Evolutionary conservation across 2,113 vertebrate genomes (phyloP), one percentile per base, ranked within the genome.

Genomic region (Zosterops borbonicus): DNA sequence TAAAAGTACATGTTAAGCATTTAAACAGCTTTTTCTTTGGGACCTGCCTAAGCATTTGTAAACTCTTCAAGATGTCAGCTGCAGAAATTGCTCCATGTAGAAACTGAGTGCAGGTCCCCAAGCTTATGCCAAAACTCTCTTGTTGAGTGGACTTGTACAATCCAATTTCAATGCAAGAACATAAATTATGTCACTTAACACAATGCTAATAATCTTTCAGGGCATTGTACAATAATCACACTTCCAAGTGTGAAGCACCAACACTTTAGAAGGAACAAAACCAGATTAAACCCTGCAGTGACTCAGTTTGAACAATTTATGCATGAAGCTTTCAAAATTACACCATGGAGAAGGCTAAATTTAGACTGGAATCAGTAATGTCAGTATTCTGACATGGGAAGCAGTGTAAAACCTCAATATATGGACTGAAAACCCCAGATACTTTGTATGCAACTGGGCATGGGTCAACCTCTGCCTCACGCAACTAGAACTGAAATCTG

Each of bases 11-110:
- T 0, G 18, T 69, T 83, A 92, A 83, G 74, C 79, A 95, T 95
- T 94, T 95, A 77, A 96, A 90, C 59, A 70, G 90, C 60, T 92
- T 94, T 90, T 92, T 92, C 88, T 83, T 86, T 52, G n/a, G 75
- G 79, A 67, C 60, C 68, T 92, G 89, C 64, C 82, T 71, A 56
- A 83, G 89, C 89, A 87, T 76, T 79, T 80, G 50, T 91, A 91
- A 95, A 90, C 58, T 87, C 71, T 82, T 68, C 18, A 84, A 88
- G 76, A 74, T 27, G 73, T 84, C 59, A 91, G 52, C 60, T 79
- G 75, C 81, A 96, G 58, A 87, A 95, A 92, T 27, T 9, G 10
- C 60, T 91, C 53, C 29, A 14, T 15, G 68, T 35, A 87, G 31
- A 65, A 93, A 94, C 0, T 16, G 41, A 81, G 67, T 9, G 25